Conservation (phyloP, 1,140 invertebrate genomes). For the Tetramorium alpestre region DNA sequence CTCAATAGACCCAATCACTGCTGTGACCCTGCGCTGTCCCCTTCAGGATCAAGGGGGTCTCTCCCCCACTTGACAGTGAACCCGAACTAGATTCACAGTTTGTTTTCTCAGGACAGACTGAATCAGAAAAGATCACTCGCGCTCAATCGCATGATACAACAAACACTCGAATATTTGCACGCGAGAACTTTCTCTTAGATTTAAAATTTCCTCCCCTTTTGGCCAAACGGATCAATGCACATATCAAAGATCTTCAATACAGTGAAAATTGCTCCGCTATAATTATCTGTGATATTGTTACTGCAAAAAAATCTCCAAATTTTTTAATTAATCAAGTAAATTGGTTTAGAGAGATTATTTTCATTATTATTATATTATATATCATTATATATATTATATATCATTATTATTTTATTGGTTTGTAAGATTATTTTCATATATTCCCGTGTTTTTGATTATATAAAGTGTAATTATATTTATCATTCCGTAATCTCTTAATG, state of each 20-base stretch:
- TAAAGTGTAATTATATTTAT: constrained; percentile 1
- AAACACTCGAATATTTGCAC: constrained; percentile 72
- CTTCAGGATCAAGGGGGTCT: constrained; percentile 52
- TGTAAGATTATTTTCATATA: background rate
- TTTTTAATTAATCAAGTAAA: constrained; percentile 5
- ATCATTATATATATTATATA: too few species aligned
- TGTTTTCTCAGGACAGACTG: constrained; percentile 82
- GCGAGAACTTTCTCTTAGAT: background rate
- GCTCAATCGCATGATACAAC: constrained; percentile 78
- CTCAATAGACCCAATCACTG: constrained; percentile 82
- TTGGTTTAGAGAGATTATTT: background rate
- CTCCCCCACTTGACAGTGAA: constrained; percentile 71
- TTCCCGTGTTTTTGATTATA: background rate
- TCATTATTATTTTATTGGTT: background rate
- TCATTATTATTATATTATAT: too few species aligned
- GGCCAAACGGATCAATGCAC: background rate
- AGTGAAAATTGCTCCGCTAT: background rate
- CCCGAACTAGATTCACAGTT: constrained; percentile 79
- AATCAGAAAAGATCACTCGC: constrained; percentile 80
- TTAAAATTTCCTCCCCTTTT: background rate
- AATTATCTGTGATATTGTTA: background rate
- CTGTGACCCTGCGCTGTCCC: constrained; percentile 63
- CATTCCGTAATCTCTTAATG: constrained; percentile 5
- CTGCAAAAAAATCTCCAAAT: background rate
- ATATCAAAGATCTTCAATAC: background rate